These are phyloP conservation scores for Cataglyphis altisquamis DNA, from an alignment of 2,888 invertebrate species.

Conservation along the genomic window DNA sequence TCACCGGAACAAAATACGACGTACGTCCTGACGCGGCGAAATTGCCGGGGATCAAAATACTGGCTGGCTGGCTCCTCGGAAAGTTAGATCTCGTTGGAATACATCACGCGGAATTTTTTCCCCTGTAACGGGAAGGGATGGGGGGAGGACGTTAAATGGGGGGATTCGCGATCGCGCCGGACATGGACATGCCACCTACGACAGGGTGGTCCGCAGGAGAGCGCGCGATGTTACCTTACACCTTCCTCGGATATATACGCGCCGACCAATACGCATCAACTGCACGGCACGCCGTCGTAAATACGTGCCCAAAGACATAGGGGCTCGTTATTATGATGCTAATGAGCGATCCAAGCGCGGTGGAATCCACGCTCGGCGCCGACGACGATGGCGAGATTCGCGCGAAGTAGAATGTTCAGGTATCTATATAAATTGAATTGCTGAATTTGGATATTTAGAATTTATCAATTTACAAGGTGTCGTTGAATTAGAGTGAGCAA, in stretches of 20 bases:
- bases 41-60: constrained; percentile 30
- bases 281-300: constrained; percentile 81
- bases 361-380: constrained; percentile 64
- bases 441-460: neutral
- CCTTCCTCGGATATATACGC: constrained; percentile 80
- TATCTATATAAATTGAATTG: neutral
- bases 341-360: constrained; percentile 79
- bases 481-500: neutral
- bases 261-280: constrained; percentile 82
- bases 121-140: constrained; percentile 35
- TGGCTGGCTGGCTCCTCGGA: constrained; percentile 11
- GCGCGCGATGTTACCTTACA: constrained; percentile 83
- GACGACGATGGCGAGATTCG: constrained; percentile 64
- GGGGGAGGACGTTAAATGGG: constrained; percentile 35
- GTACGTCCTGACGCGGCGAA: neutral
- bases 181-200: constrained; percentile 65
- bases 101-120: constrained; percentile 33
- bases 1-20: constrained; percentile 30
- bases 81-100: constrained; percentile 49
- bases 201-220: constrained; percentile 80
- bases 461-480: neutral
- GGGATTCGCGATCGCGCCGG: constrained; percentile 52
- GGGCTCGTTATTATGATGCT: constrained; percentile 84
- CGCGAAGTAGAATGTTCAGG: neutral
- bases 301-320: constrained; percentile 80